These are phyloP conservation scores for Dolichomitus sp. DNA, from an alignment of 2,888 invertebrate species.

Conservation along the genomic window DNA sequence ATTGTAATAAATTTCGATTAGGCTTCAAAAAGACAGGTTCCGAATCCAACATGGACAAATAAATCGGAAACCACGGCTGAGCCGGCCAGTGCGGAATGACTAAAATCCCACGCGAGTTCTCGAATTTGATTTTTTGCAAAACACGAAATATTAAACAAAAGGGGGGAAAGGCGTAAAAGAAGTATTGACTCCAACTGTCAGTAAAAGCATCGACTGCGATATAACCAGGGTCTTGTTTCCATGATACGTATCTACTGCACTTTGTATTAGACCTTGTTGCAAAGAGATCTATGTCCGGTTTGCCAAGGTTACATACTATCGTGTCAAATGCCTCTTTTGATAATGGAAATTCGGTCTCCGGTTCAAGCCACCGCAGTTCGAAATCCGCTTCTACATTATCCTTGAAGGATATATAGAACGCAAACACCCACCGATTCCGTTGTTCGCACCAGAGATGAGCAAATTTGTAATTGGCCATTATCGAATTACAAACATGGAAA, in stretches of 20 bases:
- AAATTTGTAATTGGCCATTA: too few species aligned
- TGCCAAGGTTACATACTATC: not conserved
- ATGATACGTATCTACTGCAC: slow-evolving; percentile 21
- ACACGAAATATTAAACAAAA: slow-evolving; percentile 27
- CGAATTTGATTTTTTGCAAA: too few species aligned
- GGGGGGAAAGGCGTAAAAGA: not conserved
- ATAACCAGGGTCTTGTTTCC: slow-evolving; percentile 5
- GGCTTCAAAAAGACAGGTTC: slow-evolving; percentile 22
- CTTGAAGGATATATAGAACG: slow-evolving; percentile 4
- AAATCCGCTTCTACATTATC: slow-evolving; percentile 29
- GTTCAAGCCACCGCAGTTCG: slow-evolving; percentile 3
- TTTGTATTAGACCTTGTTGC: slow-evolving; percentile 27
- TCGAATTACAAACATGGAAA: too few species aligned
- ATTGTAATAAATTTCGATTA: not conserved
- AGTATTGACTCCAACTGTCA: not conserved
- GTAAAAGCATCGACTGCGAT: not conserved
- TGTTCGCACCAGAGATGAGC: slow-evolving; percentile 53
- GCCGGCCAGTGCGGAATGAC: too few species aligned
- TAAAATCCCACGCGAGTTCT: too few species aligned
- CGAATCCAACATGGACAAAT: slow-evolving; percentile 5
- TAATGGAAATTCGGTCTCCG: slow-evolving; percentile 7
- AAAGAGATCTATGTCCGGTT: slow-evolving; percentile 12
- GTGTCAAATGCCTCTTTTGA: slow-evolving; percentile 1
- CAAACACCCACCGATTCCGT: slow-evolving; percentile 8
- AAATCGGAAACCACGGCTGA: too few species aligned